phyloP scores from a whole-genome alignment of 1,140 invertebrate species.

The Pogonomyrmex barbatus region DNA sequence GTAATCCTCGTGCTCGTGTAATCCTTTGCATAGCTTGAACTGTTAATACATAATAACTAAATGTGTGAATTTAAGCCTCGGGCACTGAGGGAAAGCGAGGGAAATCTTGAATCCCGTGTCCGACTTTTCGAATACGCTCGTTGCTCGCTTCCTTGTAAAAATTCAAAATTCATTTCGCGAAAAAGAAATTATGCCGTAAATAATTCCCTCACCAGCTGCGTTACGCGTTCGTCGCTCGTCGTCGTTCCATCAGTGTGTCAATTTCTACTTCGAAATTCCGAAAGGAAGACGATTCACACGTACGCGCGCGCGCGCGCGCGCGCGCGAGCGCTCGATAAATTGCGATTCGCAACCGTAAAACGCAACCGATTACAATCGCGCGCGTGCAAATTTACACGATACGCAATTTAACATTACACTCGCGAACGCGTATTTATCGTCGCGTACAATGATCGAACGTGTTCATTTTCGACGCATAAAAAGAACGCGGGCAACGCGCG shows the following conservation, averaged over 20 bases:
- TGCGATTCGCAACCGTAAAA: neutral
- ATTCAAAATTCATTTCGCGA: neutral
- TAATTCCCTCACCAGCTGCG: constrained; percentile 10
- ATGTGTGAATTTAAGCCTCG: neutral
- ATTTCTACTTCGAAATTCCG: constrained; percentile 7
- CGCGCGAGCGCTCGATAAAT: neutral
- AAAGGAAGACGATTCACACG: neutral
- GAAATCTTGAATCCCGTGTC: neutral
- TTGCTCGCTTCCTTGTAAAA: neutral
- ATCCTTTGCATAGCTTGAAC: constrained; percentile 29
- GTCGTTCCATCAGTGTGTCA: neutral
- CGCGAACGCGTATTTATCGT: constrained; percentile 17
- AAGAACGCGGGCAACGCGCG: neutral
- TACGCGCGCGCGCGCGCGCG: neutral
- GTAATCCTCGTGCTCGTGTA: neutral
- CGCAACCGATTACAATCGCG: constrained; percentile 2
- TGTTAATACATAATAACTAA: constrained; percentile 9
- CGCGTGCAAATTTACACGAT: constrained; percentile 29
- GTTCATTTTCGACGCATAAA: neutral
- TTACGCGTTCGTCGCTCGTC: neutral
- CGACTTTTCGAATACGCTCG: neutral
- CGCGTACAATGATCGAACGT: neutral
- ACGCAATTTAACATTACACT: constrained; percentile 31
- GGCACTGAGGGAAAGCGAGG: neutral
- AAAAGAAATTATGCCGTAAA: neutral